Base-by-base conservation (phyloP, 2,113 vertebrate genomes). In the Scolopax mira region DNA sequence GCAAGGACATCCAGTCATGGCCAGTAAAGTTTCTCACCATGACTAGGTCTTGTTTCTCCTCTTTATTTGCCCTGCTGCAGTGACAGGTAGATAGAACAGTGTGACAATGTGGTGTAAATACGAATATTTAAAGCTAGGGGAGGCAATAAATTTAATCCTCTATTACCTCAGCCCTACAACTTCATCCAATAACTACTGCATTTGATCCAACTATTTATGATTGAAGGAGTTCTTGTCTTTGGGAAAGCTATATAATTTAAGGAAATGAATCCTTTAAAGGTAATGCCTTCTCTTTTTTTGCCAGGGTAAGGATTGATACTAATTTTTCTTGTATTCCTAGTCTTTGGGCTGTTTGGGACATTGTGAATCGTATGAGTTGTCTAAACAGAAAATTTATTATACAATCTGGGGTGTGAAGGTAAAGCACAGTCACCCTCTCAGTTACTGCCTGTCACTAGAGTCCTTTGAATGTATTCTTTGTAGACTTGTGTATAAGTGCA, bases 161-260 rank as follows among this genome's bases (percentile, higher is more conserved):
- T 80, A 80, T 96, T 96, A 95, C 85, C 73, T 95, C 90, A 86
- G 83, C 55, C 2, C 1, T 73, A 52, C 62, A 80, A 71, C 82
- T 93, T 94, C 46, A 80, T 89, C 62, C 79, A 88, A 21, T 94
- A 86, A 83, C 82, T 90, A 71, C 67, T 94, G 60, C 67, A 60
- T 44, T 64, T 93, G 22, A 83, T 91, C 82, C 82, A 94, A 42
- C 85, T 93, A 71, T 66, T 91, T 46, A 74, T 71, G 75, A 71
- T 13, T 73, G 85, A 93, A 71, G 65, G 48, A 65, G 48, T 78
- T 64, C 75, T 83, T 93, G 39, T 94, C 91, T 91, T 67, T 80
- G 75, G 60, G 42, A 88, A 90, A 88, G 90, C 51, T 74, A 65
- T 95, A 37, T 93, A 83, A 93, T 93, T 94, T 95, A 90, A 96